A percentile compares a stretch with the other conserved stretches of the same genome.
phyloP scores from a whole-genome alignment of 2,888 invertebrate species.

The Notodonta ziczac region DNA sequence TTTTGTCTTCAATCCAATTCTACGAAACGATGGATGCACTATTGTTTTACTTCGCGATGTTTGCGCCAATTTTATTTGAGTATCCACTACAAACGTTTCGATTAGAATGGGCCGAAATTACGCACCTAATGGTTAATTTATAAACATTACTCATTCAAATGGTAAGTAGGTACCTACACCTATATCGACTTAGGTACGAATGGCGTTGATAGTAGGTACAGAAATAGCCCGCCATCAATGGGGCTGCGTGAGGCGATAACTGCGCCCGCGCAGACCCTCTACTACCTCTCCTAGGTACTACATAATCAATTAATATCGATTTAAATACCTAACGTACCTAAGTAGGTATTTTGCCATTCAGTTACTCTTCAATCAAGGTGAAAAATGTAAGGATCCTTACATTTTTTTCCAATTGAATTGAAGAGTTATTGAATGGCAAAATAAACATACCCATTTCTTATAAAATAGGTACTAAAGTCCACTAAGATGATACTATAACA shows the following conservation, averaged over 20 bases:
- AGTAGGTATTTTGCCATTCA: no score
- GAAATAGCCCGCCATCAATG: conserved; percentile 59
- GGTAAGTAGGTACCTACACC: neutral
- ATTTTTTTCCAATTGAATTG: no score
- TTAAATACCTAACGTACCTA: neutral
- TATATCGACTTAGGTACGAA: conserved; percentile 14
- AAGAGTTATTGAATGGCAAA: no score
- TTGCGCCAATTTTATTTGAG: neutral
- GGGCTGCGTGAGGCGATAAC: conserved; percentile 51
- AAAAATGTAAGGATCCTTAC: no score
- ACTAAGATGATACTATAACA: neutral
- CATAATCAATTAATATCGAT: neutral
- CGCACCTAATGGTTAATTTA: no score
- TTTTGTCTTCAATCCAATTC: conserved; percentile 24
- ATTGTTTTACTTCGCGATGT: neutral
- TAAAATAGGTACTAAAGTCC: no score
- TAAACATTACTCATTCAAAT: no score
- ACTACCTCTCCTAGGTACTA: neutral
- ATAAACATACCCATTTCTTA: no score
- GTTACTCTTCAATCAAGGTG: no score
- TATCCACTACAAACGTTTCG: neutral
- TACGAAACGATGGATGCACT: neutral
- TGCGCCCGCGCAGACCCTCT: conserved; percentile 36
- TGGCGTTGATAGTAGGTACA: conserved; percentile 38
- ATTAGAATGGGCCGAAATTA: neutral